These are phyloP conservation scores for Cheilosia vulpina DNA, from an alignment of 2,888 invertebrate species.

Conservation along the genomic window DNA sequence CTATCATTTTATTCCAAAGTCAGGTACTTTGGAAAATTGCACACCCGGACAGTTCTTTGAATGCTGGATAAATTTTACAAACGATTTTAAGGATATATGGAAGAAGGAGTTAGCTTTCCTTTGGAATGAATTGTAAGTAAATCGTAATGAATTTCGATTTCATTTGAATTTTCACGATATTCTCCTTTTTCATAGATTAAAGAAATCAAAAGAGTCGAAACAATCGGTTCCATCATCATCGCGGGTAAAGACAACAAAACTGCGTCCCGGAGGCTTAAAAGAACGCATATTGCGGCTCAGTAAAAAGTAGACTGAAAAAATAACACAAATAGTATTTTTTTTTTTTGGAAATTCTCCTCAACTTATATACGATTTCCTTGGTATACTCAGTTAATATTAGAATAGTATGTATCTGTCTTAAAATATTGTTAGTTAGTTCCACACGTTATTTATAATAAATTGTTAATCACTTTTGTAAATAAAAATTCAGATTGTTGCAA, in stretches of 20 bases:
- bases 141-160: too few species aligned
- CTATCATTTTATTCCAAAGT: constrained; percentile 94
- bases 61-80: constrained; percentile 94
- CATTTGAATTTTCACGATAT: not conserved
- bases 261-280: constrained; percentile 81
- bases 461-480: constrained; percentile 66
- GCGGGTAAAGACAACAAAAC: constrained; percentile 80
- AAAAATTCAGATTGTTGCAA: constrained; percentile 22
- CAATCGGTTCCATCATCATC: constrained; percentile 78
- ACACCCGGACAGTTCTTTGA: constrained; percentile 96
- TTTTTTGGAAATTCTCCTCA: constrained; percentile 8
- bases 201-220: constrained; percentile 80
- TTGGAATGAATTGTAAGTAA: constrained; percentile 91
- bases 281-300: constrained; percentile 81
- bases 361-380: constrained; percentile 25
- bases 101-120: constrained; percentile 94
- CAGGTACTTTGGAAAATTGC: constrained; percentile 88
- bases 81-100: constrained; percentile 97
- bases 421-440: constrained; percentile 48
- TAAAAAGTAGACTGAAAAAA: constrained; percentile 78
- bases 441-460: constrained; percentile 55
- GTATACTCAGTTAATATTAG: constrained; percentile 48
- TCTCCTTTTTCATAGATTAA: constrained; percentile 77
- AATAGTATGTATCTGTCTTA: constrained; percentile 22
- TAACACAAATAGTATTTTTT: not conserved